Conservation (phyloP, 64 coral and sea anemone species). For the Porites australiensis region DNA sequence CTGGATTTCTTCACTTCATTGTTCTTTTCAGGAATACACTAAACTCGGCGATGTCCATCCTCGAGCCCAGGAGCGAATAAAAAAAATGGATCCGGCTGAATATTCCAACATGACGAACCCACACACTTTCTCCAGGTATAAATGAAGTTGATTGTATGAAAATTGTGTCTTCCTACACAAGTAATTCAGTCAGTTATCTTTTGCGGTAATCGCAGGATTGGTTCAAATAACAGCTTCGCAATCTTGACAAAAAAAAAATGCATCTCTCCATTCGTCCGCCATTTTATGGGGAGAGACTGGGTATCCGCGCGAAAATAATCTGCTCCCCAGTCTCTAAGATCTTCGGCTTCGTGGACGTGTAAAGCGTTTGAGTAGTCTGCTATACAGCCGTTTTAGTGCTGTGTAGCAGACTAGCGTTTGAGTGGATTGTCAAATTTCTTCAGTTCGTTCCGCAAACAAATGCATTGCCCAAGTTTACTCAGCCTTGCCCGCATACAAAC, state of each 20-base stretch:
- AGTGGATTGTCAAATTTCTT: no score
- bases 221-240: neutral
- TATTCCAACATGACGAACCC: slow-evolving; percentile 90
- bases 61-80: slow-evolving; percentile 78
- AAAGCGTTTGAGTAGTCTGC: no score
- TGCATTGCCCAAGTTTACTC: no score
- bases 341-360: no score
- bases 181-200: no score
- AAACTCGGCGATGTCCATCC: slow-evolving; percentile 83
- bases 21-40: slow-evolving; percentile 72
- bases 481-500: no score
- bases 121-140: slow-evolving; percentile 85
- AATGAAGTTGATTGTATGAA: no score
- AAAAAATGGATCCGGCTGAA: slow-evolving; percentile 86
- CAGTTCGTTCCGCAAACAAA: no score
- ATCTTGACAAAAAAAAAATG: neutral
- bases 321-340: neutral
- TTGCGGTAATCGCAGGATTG: neutral
- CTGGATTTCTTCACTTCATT: neutral
- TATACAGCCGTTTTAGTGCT: no score
- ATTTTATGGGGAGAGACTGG: neutral
- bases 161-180: no score
- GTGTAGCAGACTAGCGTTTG: no score
- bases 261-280: neutral
- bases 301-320: neutral